phyloP scores from a whole-genome alignment of 2,797 vertebrate genomes.

The Enteromius radiatus region DNA sequence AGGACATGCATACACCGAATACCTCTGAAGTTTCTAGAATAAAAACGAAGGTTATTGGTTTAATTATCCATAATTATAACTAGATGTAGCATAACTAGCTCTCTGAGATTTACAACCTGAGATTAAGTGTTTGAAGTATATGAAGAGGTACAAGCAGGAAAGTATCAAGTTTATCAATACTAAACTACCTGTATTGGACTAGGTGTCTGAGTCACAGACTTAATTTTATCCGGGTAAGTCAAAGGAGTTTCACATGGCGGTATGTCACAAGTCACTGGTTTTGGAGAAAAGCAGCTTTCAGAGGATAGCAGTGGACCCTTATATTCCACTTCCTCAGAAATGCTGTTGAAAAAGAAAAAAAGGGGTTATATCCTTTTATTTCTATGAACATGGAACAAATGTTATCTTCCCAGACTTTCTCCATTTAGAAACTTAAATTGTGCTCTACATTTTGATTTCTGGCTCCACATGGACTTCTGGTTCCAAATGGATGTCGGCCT shows the following conservation, averaged over 20 bases:
- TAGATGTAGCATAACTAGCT: neutral
- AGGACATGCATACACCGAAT: neutral
- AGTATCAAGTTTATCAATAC: neutral
- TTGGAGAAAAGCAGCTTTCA: slow-evolving; percentile 22
- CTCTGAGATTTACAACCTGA: neutral
- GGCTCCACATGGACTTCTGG: neutral
- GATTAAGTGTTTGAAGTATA: neutral
- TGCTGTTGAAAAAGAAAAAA: slow-evolving; percentile 8
- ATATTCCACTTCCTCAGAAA: neutral
- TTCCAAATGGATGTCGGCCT: neutral
- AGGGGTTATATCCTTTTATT: neutral
- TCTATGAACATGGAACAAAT: neutral
- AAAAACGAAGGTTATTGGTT: neutral
- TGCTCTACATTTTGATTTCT: neutral
- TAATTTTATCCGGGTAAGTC: neutral
- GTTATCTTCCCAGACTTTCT: neutral
- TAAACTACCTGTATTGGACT: slow-evolving; percentile 31
- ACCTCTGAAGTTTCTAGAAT: neutral
- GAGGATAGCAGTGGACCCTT: neutral
- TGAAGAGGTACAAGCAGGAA: neutral
- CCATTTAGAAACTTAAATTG: neutral
- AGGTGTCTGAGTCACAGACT: slow-evolving; percentile 25
- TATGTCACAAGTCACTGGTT: neutral
- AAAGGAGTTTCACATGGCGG: slow-evolving; percentile 29
- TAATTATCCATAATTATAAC: neutral